Evolutionary conservation across 2,888 invertebrate species (phyloP).

Genomic region (Polydrusus cervinus): DNA sequence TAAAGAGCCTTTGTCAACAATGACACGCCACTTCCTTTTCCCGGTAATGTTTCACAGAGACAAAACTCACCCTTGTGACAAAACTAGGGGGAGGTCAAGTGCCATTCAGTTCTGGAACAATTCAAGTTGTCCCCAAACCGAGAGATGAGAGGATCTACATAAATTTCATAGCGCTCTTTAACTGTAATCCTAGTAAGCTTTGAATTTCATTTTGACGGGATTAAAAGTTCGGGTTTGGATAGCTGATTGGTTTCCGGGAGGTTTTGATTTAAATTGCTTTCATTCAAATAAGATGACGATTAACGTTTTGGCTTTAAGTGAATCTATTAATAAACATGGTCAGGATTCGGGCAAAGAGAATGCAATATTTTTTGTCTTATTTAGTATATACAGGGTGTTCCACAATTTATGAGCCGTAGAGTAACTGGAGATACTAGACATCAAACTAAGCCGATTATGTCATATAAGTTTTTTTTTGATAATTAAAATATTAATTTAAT

Average conservation of each 20-base stretch:
- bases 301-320: no score
- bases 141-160: slow-evolving; percentile 51
- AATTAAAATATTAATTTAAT: no score
- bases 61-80: slow-evolving; percentile 7
- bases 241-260: slow-evolving; percentile 18
- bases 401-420: no score
- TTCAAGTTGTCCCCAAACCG: slow-evolving; percentile 44
- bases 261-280: no score
- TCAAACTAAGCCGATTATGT: no score
- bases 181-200: slow-evolving; percentile 40
- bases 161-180: slow-evolving; percentile 50
- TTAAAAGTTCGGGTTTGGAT: slow-evolving; percentile 37
- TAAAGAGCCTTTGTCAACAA: not conserved
- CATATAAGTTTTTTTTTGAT: no score
- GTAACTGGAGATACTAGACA: no score
- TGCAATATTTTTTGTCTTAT: no score
- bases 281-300: no score
- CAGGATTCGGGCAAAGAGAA: no score
- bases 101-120: slow-evolving; percentile 48
- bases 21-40: slow-evolving; percentile 5
- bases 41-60: slow-evolving; percentile 10
- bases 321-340: no score
- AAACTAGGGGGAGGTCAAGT: slow-evolving; percentile 48
- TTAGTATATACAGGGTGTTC: no score
- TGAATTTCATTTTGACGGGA: slow-evolving; percentile 49